Conservation (phyloP, 2,888 invertebrate genomes). For the Andrena marginata region DNA sequence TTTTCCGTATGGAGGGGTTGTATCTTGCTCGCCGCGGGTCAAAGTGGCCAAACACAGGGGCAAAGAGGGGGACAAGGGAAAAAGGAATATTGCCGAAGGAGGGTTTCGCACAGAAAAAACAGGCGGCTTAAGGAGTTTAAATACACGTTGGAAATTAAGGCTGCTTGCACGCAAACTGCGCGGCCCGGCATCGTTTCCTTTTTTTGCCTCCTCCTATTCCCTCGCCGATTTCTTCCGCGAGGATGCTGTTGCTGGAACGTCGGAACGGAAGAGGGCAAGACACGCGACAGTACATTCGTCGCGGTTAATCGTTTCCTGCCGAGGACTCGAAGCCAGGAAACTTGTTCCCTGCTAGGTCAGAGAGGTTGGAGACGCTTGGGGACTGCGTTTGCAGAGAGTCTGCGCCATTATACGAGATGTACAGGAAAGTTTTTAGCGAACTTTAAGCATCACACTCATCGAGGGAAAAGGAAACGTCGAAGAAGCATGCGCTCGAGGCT, state of each 20-base stretch:
- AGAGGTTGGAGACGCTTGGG: neutral
- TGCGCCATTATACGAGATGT: neutral
- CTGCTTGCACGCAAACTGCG: constrained; percentile 63
- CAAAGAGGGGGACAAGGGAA: constrained; percentile 26
- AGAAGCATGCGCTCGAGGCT: too few species aligned
- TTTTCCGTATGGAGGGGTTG: constrained; percentile 65
- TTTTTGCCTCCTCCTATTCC: constrained; percentile 38
- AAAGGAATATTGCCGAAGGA: constrained; percentile 32
- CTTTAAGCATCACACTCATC: neutral
- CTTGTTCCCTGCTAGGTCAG: neutral
- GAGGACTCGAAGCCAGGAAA: neutral
- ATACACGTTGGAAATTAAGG: constrained; percentile 79
- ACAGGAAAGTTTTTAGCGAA: neutral
- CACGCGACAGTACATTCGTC: constrained; percentile 40
- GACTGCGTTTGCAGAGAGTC: neutral
- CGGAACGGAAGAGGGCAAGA: constrained; percentile 1
- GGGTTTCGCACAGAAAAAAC: constrained; percentile 61
- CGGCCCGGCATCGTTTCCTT: constrained; percentile 41
- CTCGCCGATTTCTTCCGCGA: constrained; percentile 42
- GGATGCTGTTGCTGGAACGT: constrained; percentile 1
- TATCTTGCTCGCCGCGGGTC: constrained; percentile 59
- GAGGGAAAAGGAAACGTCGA: neutral
- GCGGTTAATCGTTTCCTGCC: constrained; percentile 51
- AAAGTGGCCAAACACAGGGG: constrained; percentile 63
- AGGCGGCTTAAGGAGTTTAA: constrained; percentile 77